Conservation (phyloP, 2,888 invertebrate species). For the Keiferia lycopersicella region DNA sequence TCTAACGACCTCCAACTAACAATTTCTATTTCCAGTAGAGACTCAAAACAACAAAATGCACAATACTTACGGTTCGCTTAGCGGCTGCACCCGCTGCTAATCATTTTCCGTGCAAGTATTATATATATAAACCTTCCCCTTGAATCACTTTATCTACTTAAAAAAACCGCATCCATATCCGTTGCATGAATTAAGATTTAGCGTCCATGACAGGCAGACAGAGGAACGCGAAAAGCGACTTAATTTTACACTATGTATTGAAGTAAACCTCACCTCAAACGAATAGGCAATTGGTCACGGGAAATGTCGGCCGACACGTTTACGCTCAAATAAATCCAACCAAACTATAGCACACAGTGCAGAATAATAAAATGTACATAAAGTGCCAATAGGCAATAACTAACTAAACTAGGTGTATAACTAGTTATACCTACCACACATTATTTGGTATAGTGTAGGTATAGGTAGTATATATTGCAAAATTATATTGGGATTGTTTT, state of each 20-base stretch:
- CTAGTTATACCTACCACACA: neutral
- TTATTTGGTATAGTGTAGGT: neutral
- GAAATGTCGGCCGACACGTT: constrained; percentile 56
- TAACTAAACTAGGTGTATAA: neutral
- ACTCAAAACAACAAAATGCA: neutral
- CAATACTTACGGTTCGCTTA: neutral
- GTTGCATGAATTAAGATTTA: no score
- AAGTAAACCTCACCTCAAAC: constrained; percentile 38
- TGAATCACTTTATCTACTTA: neutral
- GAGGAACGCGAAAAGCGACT: no score
- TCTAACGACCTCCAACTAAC: neutral
- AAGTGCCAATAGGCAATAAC: neutral
- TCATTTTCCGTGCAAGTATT: no score
- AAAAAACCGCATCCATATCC: no score
- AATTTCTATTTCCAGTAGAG: neutral
- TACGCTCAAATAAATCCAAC: constrained; percentile 59
- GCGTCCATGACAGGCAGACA: no score
- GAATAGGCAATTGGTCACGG: constrained; percentile 54
- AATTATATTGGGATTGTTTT: no score
- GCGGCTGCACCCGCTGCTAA: neutral
- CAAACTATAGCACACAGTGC: constrained; percentile 11
- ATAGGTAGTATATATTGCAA: neutral
- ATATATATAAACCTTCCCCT: no score
- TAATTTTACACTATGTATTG: no score
- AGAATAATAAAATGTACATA: neutral